A percentile compares a stretch with the other conserved stretches of the same genome.
phyloP scores from a whole-genome alignment of 2,888 invertebrate species.

The Protodeltote pygarga region DNA sequence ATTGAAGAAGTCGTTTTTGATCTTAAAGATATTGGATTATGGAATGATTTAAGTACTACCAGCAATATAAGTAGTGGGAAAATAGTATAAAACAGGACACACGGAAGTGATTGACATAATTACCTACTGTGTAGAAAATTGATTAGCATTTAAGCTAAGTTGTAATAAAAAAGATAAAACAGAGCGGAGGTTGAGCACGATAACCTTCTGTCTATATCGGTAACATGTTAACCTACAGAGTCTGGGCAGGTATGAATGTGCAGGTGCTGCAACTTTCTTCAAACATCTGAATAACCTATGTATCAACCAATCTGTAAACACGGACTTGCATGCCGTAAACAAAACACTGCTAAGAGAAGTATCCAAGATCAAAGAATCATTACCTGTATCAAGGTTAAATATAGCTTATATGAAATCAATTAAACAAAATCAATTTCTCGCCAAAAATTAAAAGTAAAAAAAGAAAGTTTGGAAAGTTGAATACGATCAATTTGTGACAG shows the following conservation, averaged over 20 bases:
- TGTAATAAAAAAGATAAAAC: conserved; percentile 57
- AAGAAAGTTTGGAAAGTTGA: conserved; percentile 42
- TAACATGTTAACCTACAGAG: conserved; percentile 70
- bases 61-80: conserved; percentile 7
- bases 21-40: conserved; percentile 1
- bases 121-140: conserved; percentile 53
- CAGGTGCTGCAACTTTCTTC: conserved; percentile 65
- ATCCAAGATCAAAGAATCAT: conserved; percentile 37
- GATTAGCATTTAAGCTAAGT: conserved; percentile 49
- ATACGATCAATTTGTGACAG: conserved; percentile 17
- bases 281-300: conserved; percentile 43
- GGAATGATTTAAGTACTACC: conserved; percentile 4
- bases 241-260: conserved; percentile 52
- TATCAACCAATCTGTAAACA: conserved; percentile 61
- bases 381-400: conserved; percentile 8
- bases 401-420: not conserved
- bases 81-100: conserved; percentile 46
- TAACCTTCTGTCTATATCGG: conserved; percentile 72
- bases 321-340: conserved; percentile 56
- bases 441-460: not conserved
- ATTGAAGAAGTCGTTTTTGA: not conserved
- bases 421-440: not conserved
- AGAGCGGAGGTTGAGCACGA: conserved; percentile 60
- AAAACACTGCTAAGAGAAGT: conserved; percentile 53
- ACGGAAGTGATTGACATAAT: no score